phyloP scores from a whole-genome alignment of 2,888 invertebrate genomes.

The Calliopum simillimum region DNA sequence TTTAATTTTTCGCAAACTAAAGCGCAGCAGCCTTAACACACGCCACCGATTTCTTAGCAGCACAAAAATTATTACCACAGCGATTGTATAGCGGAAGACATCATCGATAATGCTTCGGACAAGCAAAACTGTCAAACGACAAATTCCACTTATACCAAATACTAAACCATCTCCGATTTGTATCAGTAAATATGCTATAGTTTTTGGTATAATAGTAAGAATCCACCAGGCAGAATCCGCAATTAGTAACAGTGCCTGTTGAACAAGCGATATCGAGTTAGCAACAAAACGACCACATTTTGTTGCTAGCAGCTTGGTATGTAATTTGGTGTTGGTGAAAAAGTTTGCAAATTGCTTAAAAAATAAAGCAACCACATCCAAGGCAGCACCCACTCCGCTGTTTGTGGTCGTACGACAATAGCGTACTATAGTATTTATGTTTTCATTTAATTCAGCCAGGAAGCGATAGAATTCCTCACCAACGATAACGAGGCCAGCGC shows the following conservation, averaged over 20 bases:
- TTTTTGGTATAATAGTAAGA: constrained; percentile 46
- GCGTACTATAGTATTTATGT: constrained; percentile 35
- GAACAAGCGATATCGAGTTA: constrained; percentile 39
- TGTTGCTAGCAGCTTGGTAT: constrained; percentile 47
- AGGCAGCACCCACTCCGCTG: constrained; percentile 39
- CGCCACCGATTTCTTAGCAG: constrained; percentile 42
- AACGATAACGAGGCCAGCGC: constrained; percentile 42
- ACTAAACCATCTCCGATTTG: constrained; percentile 44
- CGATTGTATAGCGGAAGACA: constrained; percentile 48
- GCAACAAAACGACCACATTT: constrained; percentile 38
- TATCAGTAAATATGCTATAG: constrained; percentile 36
- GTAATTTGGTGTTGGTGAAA: constrained; percentile 44
- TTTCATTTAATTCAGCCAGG: constrained; percentile 43
- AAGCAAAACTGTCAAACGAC: constrained; percentile 20
- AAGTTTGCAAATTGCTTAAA: constrained; percentile 42
- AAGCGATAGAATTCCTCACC: constrained; percentile 49
- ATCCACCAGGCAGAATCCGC: constrained; percentile 48
- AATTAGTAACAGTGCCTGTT: constrained; percentile 47
- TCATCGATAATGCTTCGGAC: constrained; percentile 46
- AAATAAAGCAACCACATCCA: constrained; percentile 44
- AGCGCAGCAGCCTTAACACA: not conserved
- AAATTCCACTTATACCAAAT: constrained; percentile 36
- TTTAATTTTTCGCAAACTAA: constrained; percentile 19
- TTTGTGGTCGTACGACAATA: constrained; percentile 46
- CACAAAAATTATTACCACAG: constrained; percentile 41